Evolutionary conservation across 2,888 invertebrate genomes (phyloP).

Genomic region (Seladonia tumulorum): DNA sequence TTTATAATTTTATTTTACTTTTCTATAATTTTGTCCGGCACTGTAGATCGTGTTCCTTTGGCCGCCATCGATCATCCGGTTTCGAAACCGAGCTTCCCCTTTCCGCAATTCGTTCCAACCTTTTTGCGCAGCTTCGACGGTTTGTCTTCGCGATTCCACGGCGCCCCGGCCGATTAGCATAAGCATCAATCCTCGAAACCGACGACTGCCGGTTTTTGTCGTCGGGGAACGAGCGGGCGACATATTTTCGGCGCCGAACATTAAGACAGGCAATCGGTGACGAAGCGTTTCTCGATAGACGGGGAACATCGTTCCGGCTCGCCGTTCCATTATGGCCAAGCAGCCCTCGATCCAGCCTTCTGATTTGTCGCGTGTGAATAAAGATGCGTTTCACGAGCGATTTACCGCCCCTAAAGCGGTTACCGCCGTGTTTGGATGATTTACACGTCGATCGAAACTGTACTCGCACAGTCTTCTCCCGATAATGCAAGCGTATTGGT

Average conservation of each 20-base stretch:
- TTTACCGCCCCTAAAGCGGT: neutral
- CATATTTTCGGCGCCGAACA: slow-evolving; percentile 58
- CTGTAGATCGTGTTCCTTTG: neutral
- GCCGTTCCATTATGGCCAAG: slow-evolving; percentile 14
- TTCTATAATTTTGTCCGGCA: neutral
- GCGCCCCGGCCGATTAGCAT: slow-evolving; percentile 57
- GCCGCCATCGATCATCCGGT: slow-evolving; percentile 38
- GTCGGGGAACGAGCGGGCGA: slow-evolving; percentile 14
- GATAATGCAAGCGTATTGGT: neutral
- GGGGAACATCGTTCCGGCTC: slow-evolving; percentile 31
- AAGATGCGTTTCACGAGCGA: neutral
- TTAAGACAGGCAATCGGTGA: slow-evolving; percentile 52
- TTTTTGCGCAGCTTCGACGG: slow-evolving; percentile 41
- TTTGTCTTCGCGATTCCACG: slow-evolving; percentile 52
- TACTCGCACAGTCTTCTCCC: neutral
- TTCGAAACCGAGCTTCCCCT: neutral
- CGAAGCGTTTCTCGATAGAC: slow-evolving; percentile 63
- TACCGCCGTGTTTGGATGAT: neutral
- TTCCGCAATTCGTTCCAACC: slow-evolving; percentile 15
- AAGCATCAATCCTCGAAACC: slow-evolving; percentile 57
- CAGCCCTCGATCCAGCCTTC: neutral
- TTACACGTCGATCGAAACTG: neutral
- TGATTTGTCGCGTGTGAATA: neutral
- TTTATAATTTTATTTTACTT: too few relatives aligned
- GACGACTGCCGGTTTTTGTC: slow-evolving; percentile 38